phyloP scores from a whole-genome alignment of 2,797 vertebrate species.

The Enteromius radiatus region DNA sequence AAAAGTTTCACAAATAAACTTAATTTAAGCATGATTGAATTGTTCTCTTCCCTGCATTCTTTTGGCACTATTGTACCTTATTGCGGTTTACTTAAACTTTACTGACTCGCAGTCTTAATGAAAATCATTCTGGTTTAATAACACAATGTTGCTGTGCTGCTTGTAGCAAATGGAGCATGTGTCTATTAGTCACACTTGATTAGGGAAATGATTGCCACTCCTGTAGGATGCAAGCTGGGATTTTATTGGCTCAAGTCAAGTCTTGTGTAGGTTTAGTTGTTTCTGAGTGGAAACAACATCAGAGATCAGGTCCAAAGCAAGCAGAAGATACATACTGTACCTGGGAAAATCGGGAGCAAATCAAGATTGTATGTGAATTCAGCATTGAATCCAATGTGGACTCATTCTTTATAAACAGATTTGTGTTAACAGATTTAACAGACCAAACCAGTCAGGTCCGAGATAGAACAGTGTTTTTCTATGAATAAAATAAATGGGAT shows the following conservation, averaged over 20 bases:
- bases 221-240: slow-evolving; percentile 2
- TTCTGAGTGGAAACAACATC: slow-evolving; percentile 4
- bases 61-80: slow-evolving; percentile 66
- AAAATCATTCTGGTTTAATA: slow-evolving; percentile 56
- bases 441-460: too few relatives aligned
- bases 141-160: slow-evolving; percentile 34
- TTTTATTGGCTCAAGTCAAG: slow-evolving; percentile 5
- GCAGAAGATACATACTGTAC: not conserved
- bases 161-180: slow-evolving; percentile 33
- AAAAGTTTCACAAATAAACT: slow-evolving; percentile 68
- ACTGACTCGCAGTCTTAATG: slow-evolving; percentile 58
- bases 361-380: slow-evolving; percentile 16
- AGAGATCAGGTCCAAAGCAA: slow-evolving; percentile 9
- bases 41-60: slow-evolving; percentile 60
- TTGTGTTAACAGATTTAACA: too few relatives aligned
- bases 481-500: not conserved
- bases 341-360: not conserved
- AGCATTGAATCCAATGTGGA: slow-evolving; percentile 30
- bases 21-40: slow-evolving; percentile 66
- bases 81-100: slow-evolving; percentile 60
- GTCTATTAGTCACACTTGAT: slow-evolving; percentile 55
- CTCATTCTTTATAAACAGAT: slow-evolving; percentile 35
- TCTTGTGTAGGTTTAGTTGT: not conserved
- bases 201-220: slow-evolving; percentile 30
- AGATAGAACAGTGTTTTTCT: not conserved